Evolutionary conservation across 2,888 invertebrate species (phyloP).

Genomic region (Cantharis rufa): DNA sequence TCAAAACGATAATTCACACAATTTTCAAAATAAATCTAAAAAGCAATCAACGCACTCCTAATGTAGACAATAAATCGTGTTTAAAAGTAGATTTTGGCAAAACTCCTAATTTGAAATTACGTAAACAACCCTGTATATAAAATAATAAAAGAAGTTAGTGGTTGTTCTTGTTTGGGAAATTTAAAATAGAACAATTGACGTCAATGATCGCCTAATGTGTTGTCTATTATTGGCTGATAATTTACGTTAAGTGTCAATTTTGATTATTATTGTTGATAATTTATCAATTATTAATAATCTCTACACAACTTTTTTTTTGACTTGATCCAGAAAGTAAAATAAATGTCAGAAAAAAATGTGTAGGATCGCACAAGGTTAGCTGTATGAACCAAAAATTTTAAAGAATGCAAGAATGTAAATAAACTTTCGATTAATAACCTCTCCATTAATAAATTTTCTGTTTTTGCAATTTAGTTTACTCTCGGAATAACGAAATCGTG

Average conservation of each 20-base stretch:
- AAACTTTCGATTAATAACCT: background rate
- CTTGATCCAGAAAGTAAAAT: background rate
- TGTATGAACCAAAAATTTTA: background rate
- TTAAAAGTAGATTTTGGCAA: background rate
- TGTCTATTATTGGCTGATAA: background rate
- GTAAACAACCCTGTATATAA: background rate
- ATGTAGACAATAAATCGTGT: background rate
- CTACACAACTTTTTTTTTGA: background rate
- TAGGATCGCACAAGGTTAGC: background rate
- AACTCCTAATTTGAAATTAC: background rate
- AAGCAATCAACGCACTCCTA: background rate
- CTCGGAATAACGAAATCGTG: background rate
- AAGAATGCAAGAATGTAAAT: background rate
- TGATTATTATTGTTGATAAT: slow-evolving; percentile 1
- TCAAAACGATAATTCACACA: background rate
- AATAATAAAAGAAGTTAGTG: background rate
- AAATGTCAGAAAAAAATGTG: background rate
- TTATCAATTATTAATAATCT: background rate
- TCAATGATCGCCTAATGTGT: background rate
- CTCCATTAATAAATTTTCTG: background rate
- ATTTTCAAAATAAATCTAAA: background rate
- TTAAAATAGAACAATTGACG: slow-evolving; percentile 3
- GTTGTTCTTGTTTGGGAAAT: background rate
- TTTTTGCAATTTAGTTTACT: background rate
- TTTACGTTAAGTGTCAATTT: slow-evolving; percentile 2